phyloP scores from a whole-genome alignment of 1,140 invertebrate genomes.

The Calliphora vicina region DNA sequence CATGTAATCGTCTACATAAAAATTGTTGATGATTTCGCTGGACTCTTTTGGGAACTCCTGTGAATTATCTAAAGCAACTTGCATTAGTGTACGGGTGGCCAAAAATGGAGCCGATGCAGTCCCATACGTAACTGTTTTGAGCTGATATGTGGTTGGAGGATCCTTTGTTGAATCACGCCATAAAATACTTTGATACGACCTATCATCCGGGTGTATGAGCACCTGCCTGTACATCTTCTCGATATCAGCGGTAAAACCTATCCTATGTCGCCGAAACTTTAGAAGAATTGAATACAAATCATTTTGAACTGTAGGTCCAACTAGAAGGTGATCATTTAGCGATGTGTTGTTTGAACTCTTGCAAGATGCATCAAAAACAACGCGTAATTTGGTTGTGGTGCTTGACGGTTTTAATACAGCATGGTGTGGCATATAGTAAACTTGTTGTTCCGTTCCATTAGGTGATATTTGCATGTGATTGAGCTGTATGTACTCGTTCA shows the following conservation, averaged over 20 bases:
- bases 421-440: conserved; percentile 52
- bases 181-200: background rate
- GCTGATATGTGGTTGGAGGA: background rate
- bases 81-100: background rate
- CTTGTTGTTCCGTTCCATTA: background rate
- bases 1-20: conserved; percentile 27
- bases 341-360: conserved; percentile 42
- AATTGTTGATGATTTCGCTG: background rate
- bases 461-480: conserved; percentile 32
- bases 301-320: conserved; percentile 54
- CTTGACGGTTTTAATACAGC: conserved; percentile 49
- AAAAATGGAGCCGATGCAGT: conserved; percentile 20
- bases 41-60: background rate
- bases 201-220: background rate
- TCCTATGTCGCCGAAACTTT: too few species aligned
- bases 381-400: too few species aligned
- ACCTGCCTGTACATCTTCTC: conserved; percentile 23
- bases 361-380: background rate
- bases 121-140: conserved; percentile 25
- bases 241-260: conserved; percentile 27
- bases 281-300: conserved; percentile 24
- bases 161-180: background rate
- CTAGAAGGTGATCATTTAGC: conserved; percentile 54
- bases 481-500: conserved; percentile 37
- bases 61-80: background rate